Evolutionary conservation across 2,113 vertebrate species (phyloP), one percentile per base, ranked within the genome.

Genomic region (Collichthys lucidus): DNA sequence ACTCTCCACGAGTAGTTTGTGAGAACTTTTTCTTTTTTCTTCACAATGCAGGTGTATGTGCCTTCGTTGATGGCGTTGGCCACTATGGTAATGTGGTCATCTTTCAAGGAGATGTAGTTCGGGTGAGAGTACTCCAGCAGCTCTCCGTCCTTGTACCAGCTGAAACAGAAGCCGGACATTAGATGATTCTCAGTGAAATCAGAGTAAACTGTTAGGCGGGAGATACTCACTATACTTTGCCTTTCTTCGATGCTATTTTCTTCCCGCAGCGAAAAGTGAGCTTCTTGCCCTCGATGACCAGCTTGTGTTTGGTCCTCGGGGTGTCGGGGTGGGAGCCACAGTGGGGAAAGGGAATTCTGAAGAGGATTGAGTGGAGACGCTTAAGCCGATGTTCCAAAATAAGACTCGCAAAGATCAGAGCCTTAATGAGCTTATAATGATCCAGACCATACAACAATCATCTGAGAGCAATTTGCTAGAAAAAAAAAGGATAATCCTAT

Each of bases 71-170:
- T 96, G 31, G 97, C 97, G 1, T 99, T 99, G 83, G 98, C 98
- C 22, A 99, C 96, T 74, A 99, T 97, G 83, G 95, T 98, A 80
- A 99, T 96, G 89, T 96, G 97, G 66, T 97, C 97, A 0, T 96
- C 95, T 0, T 96, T 97, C 77, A 99, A 86, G 73, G 94, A 95
- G 80, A 99, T 94, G 92, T 99, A 99, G 74, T 97, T 97, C 0
- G 97, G 97, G 29, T 98, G 98, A 1, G 97, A 98, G 83, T 92
- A 97, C 88, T 98, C 96, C 89, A 99, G 95, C 46, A 97, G 95
- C 86, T 99, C 98, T 29, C 96, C 96, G 17, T 99, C 98, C 92
- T 99, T 99, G 80, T 98, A 99, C 98, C 98, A 99, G 92, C 98
- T 99, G 94, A 24, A 42, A 79, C 6, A 19, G 22, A 75, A 85